Percentiles rank a stretch among this genome's conserved stretches.
These are phyloP conservation scores for Ondatra zibethicus DNA, from an alignment of 2,113 vertebrate genomes.

Conservation along the genomic window DNA sequence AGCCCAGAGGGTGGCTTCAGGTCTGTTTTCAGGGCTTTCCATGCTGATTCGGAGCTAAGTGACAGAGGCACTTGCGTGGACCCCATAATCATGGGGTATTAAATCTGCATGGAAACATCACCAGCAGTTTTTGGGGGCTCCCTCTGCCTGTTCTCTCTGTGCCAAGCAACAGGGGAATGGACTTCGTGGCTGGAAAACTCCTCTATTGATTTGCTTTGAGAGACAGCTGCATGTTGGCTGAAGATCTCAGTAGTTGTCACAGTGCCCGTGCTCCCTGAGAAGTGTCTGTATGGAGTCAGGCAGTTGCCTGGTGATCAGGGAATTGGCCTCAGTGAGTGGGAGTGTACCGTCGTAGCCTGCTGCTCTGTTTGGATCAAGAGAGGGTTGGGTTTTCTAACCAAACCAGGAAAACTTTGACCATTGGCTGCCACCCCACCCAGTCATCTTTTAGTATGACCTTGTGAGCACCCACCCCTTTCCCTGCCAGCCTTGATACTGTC, in stretches of 20 bases:
- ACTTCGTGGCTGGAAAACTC: not conserved
- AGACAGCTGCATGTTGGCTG: not conserved
- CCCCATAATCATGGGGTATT: rapidly evolving
- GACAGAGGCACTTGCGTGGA: too few relatives aligned
- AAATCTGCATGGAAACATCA: not conserved
- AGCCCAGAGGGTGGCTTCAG: not conserved
- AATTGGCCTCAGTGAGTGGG: not conserved
- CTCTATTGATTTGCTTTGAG: constrained; percentile 22
- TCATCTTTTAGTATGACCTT: not conserved
- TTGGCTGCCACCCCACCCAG: rapidly evolving
- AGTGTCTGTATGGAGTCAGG: not conserved
- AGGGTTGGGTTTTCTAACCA: not conserved
- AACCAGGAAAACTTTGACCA: not conserved
- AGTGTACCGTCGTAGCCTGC: not conserved
- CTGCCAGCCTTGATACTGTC: not conserved
- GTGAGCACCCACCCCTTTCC: not conserved
- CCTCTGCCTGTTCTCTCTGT: not conserved
- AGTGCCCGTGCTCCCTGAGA: not conserved
- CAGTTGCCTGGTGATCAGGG: not conserved
- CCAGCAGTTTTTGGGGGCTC: not conserved
- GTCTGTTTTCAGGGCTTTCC: not conserved
- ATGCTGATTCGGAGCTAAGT: not conserved
- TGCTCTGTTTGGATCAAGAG: not conserved
- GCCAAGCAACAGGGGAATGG: not conserved
- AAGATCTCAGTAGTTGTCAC: not conserved